phyloP scores from a whole-genome alignment of 2,797 vertebrate species.

The Borostomias antarcticus region DNA sequence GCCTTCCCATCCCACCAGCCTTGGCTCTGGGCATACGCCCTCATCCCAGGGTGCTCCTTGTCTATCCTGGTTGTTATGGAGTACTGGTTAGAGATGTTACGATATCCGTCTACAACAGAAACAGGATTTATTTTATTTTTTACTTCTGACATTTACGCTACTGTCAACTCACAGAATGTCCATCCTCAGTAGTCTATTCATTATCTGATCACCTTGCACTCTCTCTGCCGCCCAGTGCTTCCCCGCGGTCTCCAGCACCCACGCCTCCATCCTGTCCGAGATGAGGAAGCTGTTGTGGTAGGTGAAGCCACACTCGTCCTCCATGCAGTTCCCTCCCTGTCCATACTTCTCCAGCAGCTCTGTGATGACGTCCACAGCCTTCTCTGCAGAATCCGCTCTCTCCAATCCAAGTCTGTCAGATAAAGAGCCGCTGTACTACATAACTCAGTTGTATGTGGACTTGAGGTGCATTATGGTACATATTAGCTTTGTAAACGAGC shows the following conservation, averaged over 20 bases:
- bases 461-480: too few species aligned
- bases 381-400: conserved; percentile 90
- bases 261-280: conserved; percentile 90
- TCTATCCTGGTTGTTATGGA: conserved; percentile 93
- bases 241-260: conserved; percentile 85
- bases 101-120: conserved; percentile 76
- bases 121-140: too few species aligned
- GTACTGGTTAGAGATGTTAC: conserved; percentile 93
- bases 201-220: conserved; percentile 81
- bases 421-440: neutral
- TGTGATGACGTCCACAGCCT: conserved; percentile 85
- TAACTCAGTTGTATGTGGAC: too few species aligned
- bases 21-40: conserved; percentile 80
- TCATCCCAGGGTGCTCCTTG: conserved; percentile 86
- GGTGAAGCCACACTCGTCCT: conserved; percentile 84
- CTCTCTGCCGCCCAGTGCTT: conserved; percentile 95
- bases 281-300: conserved; percentile 98
- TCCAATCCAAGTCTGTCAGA: conserved; percentile 88
- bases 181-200: too few species aligned
- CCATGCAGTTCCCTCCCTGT: conserved; percentile 93
- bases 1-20: conserved; percentile 92
- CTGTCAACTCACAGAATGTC: neutral
- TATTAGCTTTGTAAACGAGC: too few species aligned
- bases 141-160: too few species aligned
- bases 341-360: conserved; percentile 89